Evolutionary conservation across 2,113 vertebrate genomes (phyloP).

Genomic region (Eulemur macaco): DNA sequence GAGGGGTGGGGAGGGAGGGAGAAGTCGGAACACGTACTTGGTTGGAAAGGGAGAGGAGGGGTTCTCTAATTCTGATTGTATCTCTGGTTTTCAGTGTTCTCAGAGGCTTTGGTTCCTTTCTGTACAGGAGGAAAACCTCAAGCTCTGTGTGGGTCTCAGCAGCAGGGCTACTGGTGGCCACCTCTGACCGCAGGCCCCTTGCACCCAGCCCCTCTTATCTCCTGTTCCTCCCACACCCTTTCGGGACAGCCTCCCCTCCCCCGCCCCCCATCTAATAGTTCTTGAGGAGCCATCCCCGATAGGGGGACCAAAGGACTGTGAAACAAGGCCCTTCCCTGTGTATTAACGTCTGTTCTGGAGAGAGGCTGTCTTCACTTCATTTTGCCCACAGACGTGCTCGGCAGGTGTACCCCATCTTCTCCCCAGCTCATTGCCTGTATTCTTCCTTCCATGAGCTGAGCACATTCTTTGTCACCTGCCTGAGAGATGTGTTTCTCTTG

Average conservation of each 20-base stretch:
- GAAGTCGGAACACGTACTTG: background rate
- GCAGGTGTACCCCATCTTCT: background rate
- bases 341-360: background rate
- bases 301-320: background rate
- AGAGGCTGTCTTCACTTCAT: background rate
- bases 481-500: background rate
- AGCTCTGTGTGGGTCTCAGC: fast-evolving
- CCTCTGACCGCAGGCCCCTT: too few species aligned
- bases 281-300: background rate
- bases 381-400: background rate
- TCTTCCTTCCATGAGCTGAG: background rate
- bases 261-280: background rate
- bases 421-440: background rate
- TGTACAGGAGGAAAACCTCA: too few species aligned
- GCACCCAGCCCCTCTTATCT: fast-evolving
- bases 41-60: background rate
- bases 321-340: background rate
- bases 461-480: background rate
- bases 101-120: background rate
- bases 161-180: too few species aligned
- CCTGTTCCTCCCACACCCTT: background rate
- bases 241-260: background rate
- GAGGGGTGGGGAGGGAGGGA: background rate
- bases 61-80: background rate
- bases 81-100: background rate